phyloP scores from a whole-genome alignment of 2,888 invertebrate species.

The Ectemnius continuus region DNA sequence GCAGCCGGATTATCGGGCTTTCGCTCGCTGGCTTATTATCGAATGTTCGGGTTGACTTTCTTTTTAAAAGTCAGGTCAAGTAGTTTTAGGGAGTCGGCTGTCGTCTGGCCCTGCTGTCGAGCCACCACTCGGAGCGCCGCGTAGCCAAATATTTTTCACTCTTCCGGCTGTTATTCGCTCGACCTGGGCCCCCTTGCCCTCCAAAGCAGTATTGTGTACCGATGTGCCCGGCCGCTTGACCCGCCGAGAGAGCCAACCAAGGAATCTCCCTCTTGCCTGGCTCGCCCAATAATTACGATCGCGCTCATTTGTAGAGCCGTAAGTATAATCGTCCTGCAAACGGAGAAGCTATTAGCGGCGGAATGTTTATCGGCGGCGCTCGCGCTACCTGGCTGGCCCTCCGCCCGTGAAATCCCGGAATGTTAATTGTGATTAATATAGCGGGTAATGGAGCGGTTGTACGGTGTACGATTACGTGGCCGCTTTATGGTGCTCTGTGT shows the following conservation, averaged over 20 bases:
- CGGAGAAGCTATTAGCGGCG: constrained; percentile 20
- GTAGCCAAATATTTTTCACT: no score
- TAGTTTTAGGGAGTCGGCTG: no score
- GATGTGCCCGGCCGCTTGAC: no score
- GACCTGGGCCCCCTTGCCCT: no score
- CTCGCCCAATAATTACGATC: constrained; percentile 33
- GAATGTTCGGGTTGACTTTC: not conserved
- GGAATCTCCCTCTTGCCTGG: constrained; percentile 27
- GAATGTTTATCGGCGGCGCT: constrained; percentile 2
- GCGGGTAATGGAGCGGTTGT: constrained; percentile 25
- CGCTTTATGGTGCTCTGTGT: constrained; percentile 23
- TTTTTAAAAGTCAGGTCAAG: constrained; percentile 1
- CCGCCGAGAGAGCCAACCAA: no score
- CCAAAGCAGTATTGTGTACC: no score
- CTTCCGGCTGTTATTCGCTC: no score
- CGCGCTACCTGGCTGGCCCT: not conserved
- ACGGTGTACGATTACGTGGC: constrained; percentile 30
- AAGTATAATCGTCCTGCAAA: constrained; percentile 2
- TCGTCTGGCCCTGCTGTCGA: no score
- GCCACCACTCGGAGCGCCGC: no score
- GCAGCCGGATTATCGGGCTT: constrained; percentile 9
- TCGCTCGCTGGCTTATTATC: constrained; percentile 3
- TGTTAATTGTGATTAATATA: constrained; percentile 29
- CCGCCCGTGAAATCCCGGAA: constrained; percentile 6
- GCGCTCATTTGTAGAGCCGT: constrained; percentile 26